Evolutionary conservation across 2,113 vertebrate genomes (phyloP), one percentile per base, ranked within the genome.

Genomic region (Oenanthe oenanthe): DNA sequence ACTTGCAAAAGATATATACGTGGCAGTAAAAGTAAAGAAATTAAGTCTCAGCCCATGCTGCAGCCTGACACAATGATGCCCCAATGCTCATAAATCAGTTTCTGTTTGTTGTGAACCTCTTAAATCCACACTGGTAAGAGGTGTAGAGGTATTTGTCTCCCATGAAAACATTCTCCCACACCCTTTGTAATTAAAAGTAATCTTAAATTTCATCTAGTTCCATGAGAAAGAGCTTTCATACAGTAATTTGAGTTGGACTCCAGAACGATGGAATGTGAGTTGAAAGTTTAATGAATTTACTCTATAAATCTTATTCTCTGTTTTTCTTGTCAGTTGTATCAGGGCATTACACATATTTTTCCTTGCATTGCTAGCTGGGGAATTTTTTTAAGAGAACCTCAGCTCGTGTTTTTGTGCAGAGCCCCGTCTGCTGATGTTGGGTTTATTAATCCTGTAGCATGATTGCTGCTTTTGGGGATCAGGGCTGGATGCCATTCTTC

Each of bases 171-270:
- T 92, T 96, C 97, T 97, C 97, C 96, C 97, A 97, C 95, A 97
- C 95, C 96, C 96, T 97, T 96, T 96, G 96, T 96, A 97, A 97
- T 97, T 97, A 97, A 97, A 97, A 97, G 93, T 97, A 97, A 97
- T 97, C 97, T 97, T 97, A 95, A 96, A 96, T 96, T 97, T 97
- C 95, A 97, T 97, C 96, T 96, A 63, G 86, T 90, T 95, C 92
- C 96, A 96, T 97, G 96, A 97, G 96, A 96, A 97, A 84, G 93
- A 95, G 95, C 94, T 90, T 96, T 97, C 94, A 96, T 96, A 95
- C 85, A 92, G 97, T 95, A 96, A 96, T 95, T 93, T 91, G 92
- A 97, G 92, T 94, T 94, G 89, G 95, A 93, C 96, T 96, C 83
- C 91, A 94, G 90, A 95, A 93, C 20, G 95, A 85, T 95, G 94